Evolutionary conservation across 2,797 vertebrate species (phyloP).

Genomic region (Glyptemys insculpta): DNA sequence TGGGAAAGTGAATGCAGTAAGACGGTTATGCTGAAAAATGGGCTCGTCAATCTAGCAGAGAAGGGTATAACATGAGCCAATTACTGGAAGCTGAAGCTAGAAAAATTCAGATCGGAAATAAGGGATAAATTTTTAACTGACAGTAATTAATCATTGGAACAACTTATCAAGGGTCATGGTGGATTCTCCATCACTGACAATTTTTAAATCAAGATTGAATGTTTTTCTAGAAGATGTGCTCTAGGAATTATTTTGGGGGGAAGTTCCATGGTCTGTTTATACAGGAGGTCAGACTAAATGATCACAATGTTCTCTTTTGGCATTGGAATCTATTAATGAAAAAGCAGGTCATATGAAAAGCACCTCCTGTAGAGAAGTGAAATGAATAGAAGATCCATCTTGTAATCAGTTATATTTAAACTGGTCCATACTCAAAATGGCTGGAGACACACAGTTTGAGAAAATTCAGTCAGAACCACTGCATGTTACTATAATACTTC

Average conservation of each 20-base stretch:
- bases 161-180: not conserved
- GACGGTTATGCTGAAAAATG: not conserved
- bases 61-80: not conserved
- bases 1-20: not conserved
- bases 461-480: not conserved
- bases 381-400: not conserved
- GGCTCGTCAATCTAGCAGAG: not conserved
- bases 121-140: not conserved
- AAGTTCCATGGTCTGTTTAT: not conserved
- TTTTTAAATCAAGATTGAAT: not conserved
- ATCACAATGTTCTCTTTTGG: not conserved
- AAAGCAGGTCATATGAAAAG: not conserved
- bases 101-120: not conserved
- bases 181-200: not conserved
- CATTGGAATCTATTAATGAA: not conserved
- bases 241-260: not conserved
- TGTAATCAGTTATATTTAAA: not conserved
- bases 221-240: not conserved
- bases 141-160: not conserved
- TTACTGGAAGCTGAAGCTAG: not conserved
- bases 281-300: not conserved
- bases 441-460: not conserved
- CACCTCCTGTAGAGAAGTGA: not conserved
- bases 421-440: not conserved
- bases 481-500: not conserved